Evolutionary conservation across 2,113 vertebrate species (phyloP).

Genomic region (Emberiza fucata): DNA sequence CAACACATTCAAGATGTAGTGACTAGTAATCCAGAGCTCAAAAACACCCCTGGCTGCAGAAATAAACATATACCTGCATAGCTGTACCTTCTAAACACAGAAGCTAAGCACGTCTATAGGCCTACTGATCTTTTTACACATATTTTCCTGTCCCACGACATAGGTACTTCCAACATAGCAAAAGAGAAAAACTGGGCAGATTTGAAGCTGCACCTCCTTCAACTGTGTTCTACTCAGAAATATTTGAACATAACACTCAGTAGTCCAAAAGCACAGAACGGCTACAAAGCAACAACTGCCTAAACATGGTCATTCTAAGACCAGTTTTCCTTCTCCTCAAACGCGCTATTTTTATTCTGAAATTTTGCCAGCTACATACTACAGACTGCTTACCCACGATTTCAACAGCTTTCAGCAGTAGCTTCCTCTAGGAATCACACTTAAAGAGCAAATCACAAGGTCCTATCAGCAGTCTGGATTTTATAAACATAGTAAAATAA

Average conservation of each 20-base stretch:
- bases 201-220: neutral
- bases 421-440: neutral
- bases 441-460: neutral
- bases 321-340: conserved; percentile 35
- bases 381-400: neutral
- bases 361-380: neutral
- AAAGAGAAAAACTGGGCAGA: neutral
- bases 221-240: neutral
- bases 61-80: neutral
- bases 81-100: neutral
- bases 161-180: neutral
- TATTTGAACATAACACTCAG: neutral
- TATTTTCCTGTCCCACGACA: neutral
- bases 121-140: neutral
- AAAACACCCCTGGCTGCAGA: neutral
- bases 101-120: neutral
- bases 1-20: neutral
- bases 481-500: neutral
- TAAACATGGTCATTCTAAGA: conserved; percentile 27
- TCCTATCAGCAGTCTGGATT: neutral
- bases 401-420: neutral
- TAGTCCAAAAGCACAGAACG: neutral
- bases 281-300: conserved; percentile 5
- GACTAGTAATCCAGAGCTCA: neutral
- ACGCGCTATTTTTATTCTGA: conserved; percentile 40